Base-by-base conservation (phyloP, 2,113 vertebrate species). In the Clinocottus analis region DNA sequence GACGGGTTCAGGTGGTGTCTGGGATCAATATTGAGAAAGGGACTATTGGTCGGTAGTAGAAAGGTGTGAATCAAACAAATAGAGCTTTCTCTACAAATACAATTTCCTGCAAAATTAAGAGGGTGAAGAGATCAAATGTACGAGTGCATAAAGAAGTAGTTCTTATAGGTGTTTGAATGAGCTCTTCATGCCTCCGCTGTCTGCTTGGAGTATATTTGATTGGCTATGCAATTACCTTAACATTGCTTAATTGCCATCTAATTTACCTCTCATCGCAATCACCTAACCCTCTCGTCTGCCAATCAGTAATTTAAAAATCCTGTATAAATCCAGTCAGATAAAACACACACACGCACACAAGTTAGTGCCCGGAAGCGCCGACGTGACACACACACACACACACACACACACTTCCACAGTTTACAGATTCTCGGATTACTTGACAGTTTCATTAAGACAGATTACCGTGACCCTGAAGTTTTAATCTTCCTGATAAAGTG, bases 361-460 rank as follows among this genome's bases (percentile, higher is more conserved):
- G n/a, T 21, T 4, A 55, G 49, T 25, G 31, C n/a, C 21, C 4
- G 3, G 16, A 69, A 17, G 55, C 4, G 19, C 49, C 13, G 4
- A 47, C 12, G 13, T 33, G 7, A n/a, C 27, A 41, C 51, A 43
- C 37, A 7, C 61, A 41, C 33, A 10, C n/a, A 11, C 59, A 39
- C 35, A 39, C 60, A 66, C 51, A 68, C 35, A 74, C 66, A 78
- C 25, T n/a, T n/a, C 37, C 31, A 21, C 31, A 62, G 69, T 87
- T 80, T 69, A 77, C 79, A 80, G 67, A 85, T 81, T 80, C 81
- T 79, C 67, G 1, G 31, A 90, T 89, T 85, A 80, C 79, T 73
- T 84, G 80, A 89, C 82, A 90, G 78, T 91, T 92, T 90, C 85
- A 87, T 89, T 90, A 89, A 89, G 16, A 85, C 80, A 84, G 66